Percentiles rank a stretch among this genome's conserved stretches.
These are phyloP conservation scores for Fopius arisanus DNA, from an alignment of 1,140 invertebrate species.

Conservation along the genomic window DNA sequence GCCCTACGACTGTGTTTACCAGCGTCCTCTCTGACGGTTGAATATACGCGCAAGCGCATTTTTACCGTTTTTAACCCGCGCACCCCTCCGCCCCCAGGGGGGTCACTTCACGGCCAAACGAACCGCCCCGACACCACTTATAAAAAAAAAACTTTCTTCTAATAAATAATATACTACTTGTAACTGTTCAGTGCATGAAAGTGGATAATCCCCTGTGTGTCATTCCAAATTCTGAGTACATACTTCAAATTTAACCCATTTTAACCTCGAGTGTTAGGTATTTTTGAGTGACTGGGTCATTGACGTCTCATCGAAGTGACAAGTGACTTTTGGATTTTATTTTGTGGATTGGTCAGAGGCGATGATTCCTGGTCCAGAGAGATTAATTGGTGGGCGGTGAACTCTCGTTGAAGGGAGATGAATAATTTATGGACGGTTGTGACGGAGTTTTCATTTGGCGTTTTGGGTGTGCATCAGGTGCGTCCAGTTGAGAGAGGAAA, in stretches of 20 bases:
- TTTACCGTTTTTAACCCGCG: neutral
- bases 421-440: neutral
- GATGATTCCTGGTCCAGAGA: no score
- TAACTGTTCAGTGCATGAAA: no score
- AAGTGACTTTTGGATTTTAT: no score
- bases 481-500: constrained; percentile 7
- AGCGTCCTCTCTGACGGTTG: constrained; percentile 29
- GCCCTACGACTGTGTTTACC: constrained; percentile 26
- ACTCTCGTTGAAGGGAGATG: neutral
- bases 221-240: no score
- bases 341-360: no score
- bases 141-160: no score
- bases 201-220: no score
- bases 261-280: no score
- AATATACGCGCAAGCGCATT: constrained; percentile 15
- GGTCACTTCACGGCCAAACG: neutral
- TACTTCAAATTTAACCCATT: no score
- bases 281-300: neutral
- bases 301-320: no score
- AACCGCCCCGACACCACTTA: neutral
- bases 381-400: no score
- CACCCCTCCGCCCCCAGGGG: neutral
- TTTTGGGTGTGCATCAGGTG: constrained; percentile 14
- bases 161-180: no score
- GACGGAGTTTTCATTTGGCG: neutral